These are phyloP conservation scores for Rotaria socialis DNA, from an alignment of 2,888 invertebrate genomes.

Conservation along the genomic window DNA sequence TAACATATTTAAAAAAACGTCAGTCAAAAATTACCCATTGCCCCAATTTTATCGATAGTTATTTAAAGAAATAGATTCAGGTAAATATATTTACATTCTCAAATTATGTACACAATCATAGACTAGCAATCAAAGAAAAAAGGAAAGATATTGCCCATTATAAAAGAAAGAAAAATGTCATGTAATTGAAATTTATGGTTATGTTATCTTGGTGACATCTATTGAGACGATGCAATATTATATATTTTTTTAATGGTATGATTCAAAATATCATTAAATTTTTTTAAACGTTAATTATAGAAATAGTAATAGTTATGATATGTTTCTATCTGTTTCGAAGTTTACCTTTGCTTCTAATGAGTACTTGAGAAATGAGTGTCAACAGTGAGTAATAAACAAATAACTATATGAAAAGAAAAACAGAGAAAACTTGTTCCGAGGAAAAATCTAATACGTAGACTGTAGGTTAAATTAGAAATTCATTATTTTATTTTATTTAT, in stretches of 20 bases:
- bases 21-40: too few species aligned
- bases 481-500: neutral
- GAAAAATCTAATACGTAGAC: neutral
- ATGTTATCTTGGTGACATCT: neutral
- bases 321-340: too few species aligned
- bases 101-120: too few species aligned
- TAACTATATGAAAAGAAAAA: neutral
- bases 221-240: neutral
- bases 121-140: too few species aligned
- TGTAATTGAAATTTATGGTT: too few species aligned
- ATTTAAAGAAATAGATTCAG: neutral
- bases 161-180: too few species aligned
- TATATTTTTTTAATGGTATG: neutral
- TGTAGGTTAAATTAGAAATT: neutral
- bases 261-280: too few species aligned
- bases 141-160: too few species aligned
- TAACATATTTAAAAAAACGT: too few species aligned
- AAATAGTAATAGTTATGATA: neutral
- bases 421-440: neutral
- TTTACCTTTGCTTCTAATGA: too few species aligned
- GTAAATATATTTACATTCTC: neutral
- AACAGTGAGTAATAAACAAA: neutral
- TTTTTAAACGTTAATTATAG: neutral
- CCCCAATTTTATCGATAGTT: too few species aligned
- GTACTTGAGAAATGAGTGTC: neutral